phyloP scores from a whole-genome alignment of 2,113 vertebrate genomes.

The Toxotes jaculatrix region DNA sequence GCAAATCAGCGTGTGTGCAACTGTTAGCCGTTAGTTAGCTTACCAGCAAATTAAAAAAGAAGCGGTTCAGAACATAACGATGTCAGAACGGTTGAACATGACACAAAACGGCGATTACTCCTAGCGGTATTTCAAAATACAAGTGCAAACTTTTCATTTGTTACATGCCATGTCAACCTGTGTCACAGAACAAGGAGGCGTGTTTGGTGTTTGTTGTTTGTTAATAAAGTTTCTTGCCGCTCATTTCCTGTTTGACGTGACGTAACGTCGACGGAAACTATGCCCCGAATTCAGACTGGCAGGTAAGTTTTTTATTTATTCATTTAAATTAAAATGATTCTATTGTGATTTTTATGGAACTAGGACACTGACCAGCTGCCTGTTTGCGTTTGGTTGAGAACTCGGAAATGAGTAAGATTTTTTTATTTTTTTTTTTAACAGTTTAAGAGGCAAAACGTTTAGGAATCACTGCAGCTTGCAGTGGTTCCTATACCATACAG shows the following conservation, averaged over 20 bases:
- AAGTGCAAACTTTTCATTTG: not conserved
- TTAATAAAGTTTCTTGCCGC: conserved; percentile 41
- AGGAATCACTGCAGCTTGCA: no score
- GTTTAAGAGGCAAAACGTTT: no score
- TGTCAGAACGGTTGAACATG: not conserved
- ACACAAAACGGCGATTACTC: not conserved
- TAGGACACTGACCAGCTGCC: no score
- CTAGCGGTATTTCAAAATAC: not conserved
- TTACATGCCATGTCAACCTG: not conserved
- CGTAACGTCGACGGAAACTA: fast-evolving
- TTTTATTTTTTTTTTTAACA: no score
- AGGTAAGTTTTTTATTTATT: conserved; percentile 2
- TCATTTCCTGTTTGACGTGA: conserved; percentile 59
- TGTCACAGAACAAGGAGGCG: conserved; percentile 4
- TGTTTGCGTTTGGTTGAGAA: no score
- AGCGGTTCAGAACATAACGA: not conserved
- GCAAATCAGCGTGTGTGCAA: no score
- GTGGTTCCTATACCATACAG: no score
- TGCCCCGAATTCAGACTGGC: not conserved
- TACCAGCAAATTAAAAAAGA: not conserved
- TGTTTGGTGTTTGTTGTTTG: conserved; percentile 37
- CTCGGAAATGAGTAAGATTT: no score
- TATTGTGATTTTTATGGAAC: no score
- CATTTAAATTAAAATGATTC: no score
- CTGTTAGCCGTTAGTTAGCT: conserved; percentile 1